These are phyloP conservation scores for Leptinotarsa defecta DNA, from an alignment of 1,140 invertebrate species.

Conservation along the genomic window DNA sequence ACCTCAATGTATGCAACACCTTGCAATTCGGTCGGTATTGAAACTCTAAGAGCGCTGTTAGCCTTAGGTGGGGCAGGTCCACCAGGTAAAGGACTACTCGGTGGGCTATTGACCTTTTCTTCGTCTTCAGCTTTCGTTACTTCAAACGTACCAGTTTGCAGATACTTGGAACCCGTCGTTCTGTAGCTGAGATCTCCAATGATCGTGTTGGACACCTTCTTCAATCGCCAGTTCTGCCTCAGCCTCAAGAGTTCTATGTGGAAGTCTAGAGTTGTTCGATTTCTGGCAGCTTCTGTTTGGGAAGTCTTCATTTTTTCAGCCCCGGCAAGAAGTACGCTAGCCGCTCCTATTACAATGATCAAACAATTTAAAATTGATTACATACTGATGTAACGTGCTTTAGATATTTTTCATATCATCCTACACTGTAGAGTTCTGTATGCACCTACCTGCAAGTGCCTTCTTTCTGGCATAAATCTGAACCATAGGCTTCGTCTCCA, in stretches of 20 bases:
- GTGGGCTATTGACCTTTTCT: constrained; percentile 61
- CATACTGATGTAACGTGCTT: too few species aligned
- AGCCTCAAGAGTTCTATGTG: constrained; percentile 89
- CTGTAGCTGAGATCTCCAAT: constrained; percentile 95
- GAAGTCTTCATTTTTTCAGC: constrained; percentile 84
- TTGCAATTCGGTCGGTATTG: constrained; percentile 90
- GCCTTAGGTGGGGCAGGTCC: constrained; percentile 59
- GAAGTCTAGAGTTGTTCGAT: constrained; percentile 81
- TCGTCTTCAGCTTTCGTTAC: constrained; percentile 92
- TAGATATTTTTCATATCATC: too few species aligned
- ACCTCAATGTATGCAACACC: constrained; percentile 96
- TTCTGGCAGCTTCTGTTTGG: constrained; percentile 76
- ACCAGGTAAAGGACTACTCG: constrained; percentile 60
- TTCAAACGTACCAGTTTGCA: constrained; percentile 94
- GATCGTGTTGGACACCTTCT: constrained; percentile 94
- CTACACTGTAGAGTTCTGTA: too few species aligned
- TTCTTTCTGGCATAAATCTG: constrained; percentile 93
- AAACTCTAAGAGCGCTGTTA: constrained; percentile 85
- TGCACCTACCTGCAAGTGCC: constrained; percentile 72
- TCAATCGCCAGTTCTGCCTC: constrained; percentile 92
- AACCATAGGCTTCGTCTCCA: constrained; percentile 83
- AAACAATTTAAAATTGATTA: not conserved
- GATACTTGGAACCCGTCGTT: constrained; percentile 90
- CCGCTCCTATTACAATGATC: constrained; percentile 48
- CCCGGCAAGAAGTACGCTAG: constrained; percentile 79